A percentile compares a stretch with the other conserved stretches of the same genome.
These are phyloP conservation scores for Metopia argyrocephala DNA, from an alignment of 2,888 invertebrate genomes.

Conservation along the genomic window DNA sequence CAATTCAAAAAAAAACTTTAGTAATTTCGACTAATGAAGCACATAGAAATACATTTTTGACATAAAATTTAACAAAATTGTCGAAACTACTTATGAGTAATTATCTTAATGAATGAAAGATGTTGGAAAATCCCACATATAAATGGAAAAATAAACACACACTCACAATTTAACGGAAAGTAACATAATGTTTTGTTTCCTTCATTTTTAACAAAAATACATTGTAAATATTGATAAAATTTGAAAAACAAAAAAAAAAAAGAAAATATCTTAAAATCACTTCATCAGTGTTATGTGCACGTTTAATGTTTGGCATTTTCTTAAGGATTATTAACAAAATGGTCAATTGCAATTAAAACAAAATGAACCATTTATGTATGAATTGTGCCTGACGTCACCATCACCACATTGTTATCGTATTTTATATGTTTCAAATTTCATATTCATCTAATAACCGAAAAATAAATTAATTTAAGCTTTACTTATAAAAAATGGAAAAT, in stretches of 20 bases:
- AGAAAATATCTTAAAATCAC: constrained; percentile 40
- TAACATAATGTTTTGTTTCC: constrained; percentile 47
- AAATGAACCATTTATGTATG: constrained; percentile 54
- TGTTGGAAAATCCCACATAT: no score
- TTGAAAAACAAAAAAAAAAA: background rate
- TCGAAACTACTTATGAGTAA: no score
- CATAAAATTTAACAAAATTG: no score
- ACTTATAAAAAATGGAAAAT: no score
- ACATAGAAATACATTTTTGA: no score
- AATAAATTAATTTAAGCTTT: no score
- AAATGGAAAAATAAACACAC: no score
- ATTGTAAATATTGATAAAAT: constrained; percentile 44
- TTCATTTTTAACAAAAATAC: constrained; percentile 41
- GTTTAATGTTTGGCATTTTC: constrained; percentile 35
- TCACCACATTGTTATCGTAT: no score
- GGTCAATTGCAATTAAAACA: constrained; percentile 51
- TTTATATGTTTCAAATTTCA: constrained; percentile 48
- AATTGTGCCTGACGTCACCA: constrained; percentile 12
- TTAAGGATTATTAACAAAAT: constrained; percentile 40
- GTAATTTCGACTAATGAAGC: no score
- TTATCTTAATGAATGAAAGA: constrained; percentile 35
- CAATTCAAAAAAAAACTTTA: no score
- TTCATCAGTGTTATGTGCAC: constrained; percentile 41
- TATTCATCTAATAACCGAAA: background rate
- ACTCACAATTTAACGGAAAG: no score